phyloP scores from a whole-genome alignment of 2,797 vertebrate genomes.

The Amniataba percoides region DNA sequence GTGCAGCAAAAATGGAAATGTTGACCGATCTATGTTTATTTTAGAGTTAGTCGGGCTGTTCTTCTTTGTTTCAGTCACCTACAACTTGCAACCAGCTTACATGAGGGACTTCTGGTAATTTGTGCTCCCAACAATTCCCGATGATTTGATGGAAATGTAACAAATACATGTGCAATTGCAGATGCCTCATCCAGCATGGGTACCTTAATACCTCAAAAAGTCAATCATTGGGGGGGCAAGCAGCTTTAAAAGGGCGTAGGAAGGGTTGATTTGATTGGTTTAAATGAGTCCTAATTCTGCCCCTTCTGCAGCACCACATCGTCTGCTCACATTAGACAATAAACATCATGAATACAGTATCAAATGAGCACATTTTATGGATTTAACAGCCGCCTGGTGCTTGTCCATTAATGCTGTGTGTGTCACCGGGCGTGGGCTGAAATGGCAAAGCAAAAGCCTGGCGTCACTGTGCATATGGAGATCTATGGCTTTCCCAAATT shows the following conservation, averaged over 20 bases:
- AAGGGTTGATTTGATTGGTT: conserved; percentile 34
- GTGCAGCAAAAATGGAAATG: neutral
- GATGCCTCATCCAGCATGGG: neutral
- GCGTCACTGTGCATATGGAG: neutral
- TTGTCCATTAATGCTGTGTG: conserved; percentile 21
- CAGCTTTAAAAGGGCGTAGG: conserved; percentile 6
- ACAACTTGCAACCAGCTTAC: no score
- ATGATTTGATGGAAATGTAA: neutral
- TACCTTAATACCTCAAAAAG: neutral
- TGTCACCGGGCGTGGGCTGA: neutral
- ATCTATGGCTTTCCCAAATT: neutral
- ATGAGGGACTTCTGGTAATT: neutral
- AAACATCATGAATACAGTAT: conserved; percentile 18
- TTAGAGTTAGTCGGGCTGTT: no score
- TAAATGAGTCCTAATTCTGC: neutral
- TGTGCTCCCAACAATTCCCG: neutral
- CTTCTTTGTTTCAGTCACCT: no score
- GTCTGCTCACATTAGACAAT: conserved; percentile 7
- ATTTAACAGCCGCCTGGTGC: conserved; percentile 3
- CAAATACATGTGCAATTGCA: neutral
- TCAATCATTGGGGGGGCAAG: neutral
- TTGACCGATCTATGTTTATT: neutral
- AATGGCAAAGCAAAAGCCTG: neutral
- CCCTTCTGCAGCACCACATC: conserved; percentile 5
- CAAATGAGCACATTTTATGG: conserved; percentile 37